Conservation (phyloP, 2,888 invertebrate genomes). For the Salticus scenicus region DNA sequence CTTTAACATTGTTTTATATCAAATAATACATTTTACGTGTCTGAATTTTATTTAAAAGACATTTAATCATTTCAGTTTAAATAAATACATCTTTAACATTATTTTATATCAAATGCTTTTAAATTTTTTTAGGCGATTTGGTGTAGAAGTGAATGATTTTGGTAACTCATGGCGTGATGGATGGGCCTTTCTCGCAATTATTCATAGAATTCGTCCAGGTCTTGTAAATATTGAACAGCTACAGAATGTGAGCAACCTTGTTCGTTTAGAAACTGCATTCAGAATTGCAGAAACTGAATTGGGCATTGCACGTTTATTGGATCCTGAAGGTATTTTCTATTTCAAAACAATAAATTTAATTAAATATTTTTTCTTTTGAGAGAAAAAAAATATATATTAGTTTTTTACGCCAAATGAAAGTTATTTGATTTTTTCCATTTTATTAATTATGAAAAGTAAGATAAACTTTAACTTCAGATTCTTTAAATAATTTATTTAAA, state of each 20-base stretch:
- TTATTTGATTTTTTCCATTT: no score
- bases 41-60: no score
- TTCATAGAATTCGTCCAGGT: conserved; percentile 95
- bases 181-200: conserved; percentile 94
- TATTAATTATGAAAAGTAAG: no score
- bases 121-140: conserved; percentile 82
- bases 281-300: conserved; percentile 92
- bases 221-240: conserved; percentile 90
- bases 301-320: conserved; percentile 92
- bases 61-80: no score
- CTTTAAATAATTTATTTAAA: no score
- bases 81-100: no score
- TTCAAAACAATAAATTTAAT: background rate
- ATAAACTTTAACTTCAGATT: no score
- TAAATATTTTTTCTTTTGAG: no score
- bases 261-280: conserved; percentile 93
- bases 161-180: conserved; percentile 97
- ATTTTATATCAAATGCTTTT: background rate
- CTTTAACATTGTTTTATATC: no score
- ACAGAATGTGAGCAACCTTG: conserved; percentile 85
- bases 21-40: no score
- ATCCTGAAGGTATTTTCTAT: conserved; percentile 83
- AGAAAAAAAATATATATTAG: no score
- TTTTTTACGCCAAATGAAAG: no score
- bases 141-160: conserved; percentile 93